Evolutionary conservation across 92 coral and sea anemone genomes (phyloP).

Genomic region (Porites cylindrica): DNA sequence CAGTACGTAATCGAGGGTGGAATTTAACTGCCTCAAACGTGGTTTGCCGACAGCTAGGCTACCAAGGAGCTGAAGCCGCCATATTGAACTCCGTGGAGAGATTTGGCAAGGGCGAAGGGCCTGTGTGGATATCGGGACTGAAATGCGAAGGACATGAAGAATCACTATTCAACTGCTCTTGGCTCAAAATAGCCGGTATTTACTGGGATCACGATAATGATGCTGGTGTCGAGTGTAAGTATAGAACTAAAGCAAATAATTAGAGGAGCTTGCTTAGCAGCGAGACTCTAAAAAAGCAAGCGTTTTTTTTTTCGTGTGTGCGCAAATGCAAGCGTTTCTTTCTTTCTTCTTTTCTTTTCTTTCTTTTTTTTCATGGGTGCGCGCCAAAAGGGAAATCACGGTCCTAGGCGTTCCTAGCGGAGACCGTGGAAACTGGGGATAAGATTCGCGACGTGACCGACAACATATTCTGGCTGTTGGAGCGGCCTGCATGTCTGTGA

Average conservation of each 20-base stretch:
- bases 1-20: constrained; percentile 71
- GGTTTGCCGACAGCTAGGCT: constrained; percentile 60
- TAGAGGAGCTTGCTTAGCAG: not conserved
- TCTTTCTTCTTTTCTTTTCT: too few species aligned
- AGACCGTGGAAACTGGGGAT: too few species aligned
- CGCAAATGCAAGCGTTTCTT: too few species aligned
- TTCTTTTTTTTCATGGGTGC: too few species aligned
- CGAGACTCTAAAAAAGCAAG: too few species aligned
- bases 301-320: too few species aligned
- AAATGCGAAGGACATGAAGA: constrained; percentile 70
- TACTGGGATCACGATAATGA: constrained; percentile 71
- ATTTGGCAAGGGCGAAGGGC: constrained; percentile 69
- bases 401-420: too few species aligned
- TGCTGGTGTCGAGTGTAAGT: constrained; percentile 65
- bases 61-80: constrained; percentile 44
- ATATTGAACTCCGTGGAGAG: constrained; percentile 49
- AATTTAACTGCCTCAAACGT: constrained; percentile 55
- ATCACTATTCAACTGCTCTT: constrained; percentile 51
- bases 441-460: too few species aligned
- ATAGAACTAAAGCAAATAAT: not conserved
- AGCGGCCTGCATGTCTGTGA: too few species aligned
- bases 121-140: constrained; percentile 72
- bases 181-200: constrained; percentile 42
- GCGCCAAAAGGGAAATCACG: too few species aligned
- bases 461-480: too few species aligned